Base-by-base conservation (phyloP, 2,797 vertebrate species). In the Liparis tanakae region DNA sequence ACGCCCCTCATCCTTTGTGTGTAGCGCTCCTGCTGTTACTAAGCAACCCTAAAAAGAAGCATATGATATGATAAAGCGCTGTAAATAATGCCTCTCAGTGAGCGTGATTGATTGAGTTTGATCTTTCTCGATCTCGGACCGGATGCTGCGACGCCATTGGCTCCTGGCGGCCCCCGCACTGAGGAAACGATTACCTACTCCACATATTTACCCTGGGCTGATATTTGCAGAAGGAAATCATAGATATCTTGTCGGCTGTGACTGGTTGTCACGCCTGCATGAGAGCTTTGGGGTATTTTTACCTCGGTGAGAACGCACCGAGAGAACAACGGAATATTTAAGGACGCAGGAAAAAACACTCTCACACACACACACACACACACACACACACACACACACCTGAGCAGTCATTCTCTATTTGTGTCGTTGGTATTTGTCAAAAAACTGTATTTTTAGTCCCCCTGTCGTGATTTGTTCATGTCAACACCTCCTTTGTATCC, bases 381-480 rank as follows among this genome's bases (percentile, higher is more conserved):
- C 7, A 2, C 25, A 2, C 25, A 30, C 25, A 30, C 25, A 30
- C 25, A 30, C 25, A 30, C 25, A 30, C 25, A 30, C n/a, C n/a
- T n/a, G n/a, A 63, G n/a, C 20, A 6, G 9, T n/a, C 54, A 20
- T 60, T 71, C 15, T 64, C 8, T 7, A 71, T 61, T 55, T n/a
- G 44, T 46, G 20, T 51, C 13, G 18, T 4, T 43, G 54, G 54
- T 17, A 46, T 46, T 43, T 43, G 44, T 7, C 44, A 46, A 15
- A 59, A 36, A 41, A 4, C 2, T 2, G 25, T 17, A 15, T 18
- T 17, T 59, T 33, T 15, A 2, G 39, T 30, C 25, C 17, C 20
- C 44, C 13, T 37, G 9, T 30, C 44, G 18, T 30, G 0, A 34
- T 55, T 25, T 30, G 25, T 30, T 59, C 0, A 36, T 46, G 48